Conservation (phyloP, 2,888 invertebrate species). For the Eugnorisma glareosa region DNA sequence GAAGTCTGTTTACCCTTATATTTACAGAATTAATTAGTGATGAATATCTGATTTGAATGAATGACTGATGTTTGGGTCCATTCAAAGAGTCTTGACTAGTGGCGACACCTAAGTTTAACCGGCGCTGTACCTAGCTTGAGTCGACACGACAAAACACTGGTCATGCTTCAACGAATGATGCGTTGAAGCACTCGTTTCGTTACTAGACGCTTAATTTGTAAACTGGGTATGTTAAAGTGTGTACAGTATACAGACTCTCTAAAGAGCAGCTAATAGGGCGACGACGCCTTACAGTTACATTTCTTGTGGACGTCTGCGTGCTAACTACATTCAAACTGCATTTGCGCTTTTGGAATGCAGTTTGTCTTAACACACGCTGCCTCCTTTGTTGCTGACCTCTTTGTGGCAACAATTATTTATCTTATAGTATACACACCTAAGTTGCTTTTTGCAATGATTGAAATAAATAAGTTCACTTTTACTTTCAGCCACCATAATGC, state of each 20-base stretch:
- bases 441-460: not conserved
- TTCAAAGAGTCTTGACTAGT: not conserved
- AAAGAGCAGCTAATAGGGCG: not conserved
- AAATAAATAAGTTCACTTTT: not conserved
- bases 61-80: not conserved
- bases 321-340: constrained; percentile 22
- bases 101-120: not conserved
- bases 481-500: constrained; percentile 78
- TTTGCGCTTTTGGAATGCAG: constrained; percentile 37
- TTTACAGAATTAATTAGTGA: not conserved
- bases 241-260: not conserved
- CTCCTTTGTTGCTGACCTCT: constrained; percentile 14
- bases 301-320: constrained; percentile 32
- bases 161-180: not conserved
- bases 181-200: not conserved
- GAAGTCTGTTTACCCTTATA: not conserved
- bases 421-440: not conserved
- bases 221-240: not conserved
- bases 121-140: too few relatives aligned
- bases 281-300: constrained; percentile 37
- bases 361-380: constrained; percentile 3
- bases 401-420: constrained; percentile 3
- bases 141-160: not conserved
- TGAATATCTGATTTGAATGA: not conserved
- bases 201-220: not conserved